Percentiles rank a stretch among this genome's conserved stretches.
Conservation (phyloP, 2,113 vertebrate genomes). For the Madoqua kirkii region DNA sequence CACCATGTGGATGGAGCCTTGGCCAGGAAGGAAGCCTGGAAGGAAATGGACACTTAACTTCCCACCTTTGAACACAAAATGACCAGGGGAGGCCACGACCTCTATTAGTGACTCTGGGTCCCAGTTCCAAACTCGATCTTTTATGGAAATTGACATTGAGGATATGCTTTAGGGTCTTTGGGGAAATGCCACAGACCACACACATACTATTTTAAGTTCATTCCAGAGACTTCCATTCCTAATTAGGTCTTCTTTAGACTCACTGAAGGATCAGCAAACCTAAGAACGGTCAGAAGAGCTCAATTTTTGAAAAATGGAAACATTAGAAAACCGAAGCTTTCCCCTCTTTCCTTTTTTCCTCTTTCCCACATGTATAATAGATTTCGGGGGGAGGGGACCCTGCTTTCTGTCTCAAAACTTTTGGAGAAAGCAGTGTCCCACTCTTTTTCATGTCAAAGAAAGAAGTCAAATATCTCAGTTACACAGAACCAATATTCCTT, state of each 20-base stretch:
- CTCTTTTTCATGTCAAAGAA: background rate
- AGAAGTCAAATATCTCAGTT: rapidly evolving
- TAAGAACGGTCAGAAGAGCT: background rate
- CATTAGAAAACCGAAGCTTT: background rate
- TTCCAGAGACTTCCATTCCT: background rate
- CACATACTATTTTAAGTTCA: background rate
- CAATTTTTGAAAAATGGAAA: background rate
- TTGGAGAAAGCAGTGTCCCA: background rate
- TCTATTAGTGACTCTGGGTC: background rate
- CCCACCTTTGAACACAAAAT: background rate
- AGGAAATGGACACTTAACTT: rapidly evolving
- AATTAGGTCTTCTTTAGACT: too few relatives aligned
- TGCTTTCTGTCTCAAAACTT: background rate
- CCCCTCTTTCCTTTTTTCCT: too few relatives aligned
- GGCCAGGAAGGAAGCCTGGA: too few relatives aligned
- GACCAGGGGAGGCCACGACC: rapidly evolving
- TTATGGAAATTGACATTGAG: background rate
- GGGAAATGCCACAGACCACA: background rate
- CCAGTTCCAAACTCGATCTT: background rate
- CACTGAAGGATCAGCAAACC: background rate
- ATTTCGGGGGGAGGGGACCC: rapidly evolving
- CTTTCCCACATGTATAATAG: background rate
- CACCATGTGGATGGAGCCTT: background rate
- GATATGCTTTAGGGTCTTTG: background rate
- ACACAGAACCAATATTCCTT: background rate